phyloP scores from a whole-genome alignment of 2,888 invertebrate species.

The Oscheius sp. region DNA sequence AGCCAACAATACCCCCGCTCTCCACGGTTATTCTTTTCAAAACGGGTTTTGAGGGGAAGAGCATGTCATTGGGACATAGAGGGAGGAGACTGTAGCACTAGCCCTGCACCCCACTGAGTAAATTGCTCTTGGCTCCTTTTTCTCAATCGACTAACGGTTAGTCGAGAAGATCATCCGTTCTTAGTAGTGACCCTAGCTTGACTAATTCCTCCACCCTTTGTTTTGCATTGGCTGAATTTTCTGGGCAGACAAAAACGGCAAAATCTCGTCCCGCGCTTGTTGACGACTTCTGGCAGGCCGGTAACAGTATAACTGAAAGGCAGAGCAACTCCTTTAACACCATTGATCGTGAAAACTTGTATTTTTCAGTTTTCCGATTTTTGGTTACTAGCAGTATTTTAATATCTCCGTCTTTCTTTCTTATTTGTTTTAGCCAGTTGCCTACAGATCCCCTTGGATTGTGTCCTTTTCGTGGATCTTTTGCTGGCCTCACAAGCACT shows the following conservation, averaged over 20 bases:
- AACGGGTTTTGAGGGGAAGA: constrained; percentile 24
- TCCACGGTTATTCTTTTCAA: constrained; percentile 11
- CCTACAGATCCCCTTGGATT: not conserved
- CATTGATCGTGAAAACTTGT: constrained; percentile 20
- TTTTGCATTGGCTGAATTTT: constrained; percentile 16
- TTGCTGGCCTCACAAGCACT: too few species aligned
- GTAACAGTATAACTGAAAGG: constrained; percentile 23
- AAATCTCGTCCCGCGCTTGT: constrained; percentile 21
- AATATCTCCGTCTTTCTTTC: not conserved
- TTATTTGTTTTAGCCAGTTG: not conserved
- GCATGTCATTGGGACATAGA: constrained; percentile 10
- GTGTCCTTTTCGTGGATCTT: too few species aligned
- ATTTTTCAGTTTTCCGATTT: constrained; percentile 10
- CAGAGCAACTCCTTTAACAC: constrained; percentile 16
- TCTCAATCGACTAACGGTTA: constrained; percentile 13
- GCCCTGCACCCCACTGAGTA: constrained; percentile 18
- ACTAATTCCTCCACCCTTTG: too few species aligned
- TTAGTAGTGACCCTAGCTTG: too few species aligned
- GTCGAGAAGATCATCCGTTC: not conserved
- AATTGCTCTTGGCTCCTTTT: constrained; percentile 26
- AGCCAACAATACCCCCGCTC: constrained; percentile 21
- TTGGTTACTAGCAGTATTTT: not conserved
- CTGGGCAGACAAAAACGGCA: constrained; percentile 16
- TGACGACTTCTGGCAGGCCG: constrained; percentile 6
- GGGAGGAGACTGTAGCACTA: constrained; percentile 18